Conservation (phyloP, 2,888 invertebrate genomes). For the Aspidiotus rigidus region DNA sequence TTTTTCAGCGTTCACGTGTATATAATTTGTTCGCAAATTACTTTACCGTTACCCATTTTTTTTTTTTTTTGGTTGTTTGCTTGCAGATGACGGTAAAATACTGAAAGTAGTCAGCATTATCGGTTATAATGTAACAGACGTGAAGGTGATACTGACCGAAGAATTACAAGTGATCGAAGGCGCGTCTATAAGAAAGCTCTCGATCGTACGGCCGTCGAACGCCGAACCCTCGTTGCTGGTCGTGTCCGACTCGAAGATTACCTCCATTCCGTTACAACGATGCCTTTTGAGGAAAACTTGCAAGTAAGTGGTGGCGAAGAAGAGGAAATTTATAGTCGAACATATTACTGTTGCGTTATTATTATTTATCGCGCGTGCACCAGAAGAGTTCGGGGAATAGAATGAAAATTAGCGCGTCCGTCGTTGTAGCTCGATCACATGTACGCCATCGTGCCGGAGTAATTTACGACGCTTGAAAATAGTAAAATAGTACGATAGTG, state of each 20-base stretch:
- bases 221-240: constrained; percentile 24
- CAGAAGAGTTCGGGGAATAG: too few relatives aligned
- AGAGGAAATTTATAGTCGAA: not conserved
- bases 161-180: constrained; percentile 69
- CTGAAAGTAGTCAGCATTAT: constrained; percentile 61
- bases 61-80: not conserved
- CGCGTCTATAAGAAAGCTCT: constrained; percentile 64
- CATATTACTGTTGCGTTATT: not conserved
- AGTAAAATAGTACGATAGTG: too few relatives aligned
- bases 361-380: not conserved
- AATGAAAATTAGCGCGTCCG: too few relatives aligned
- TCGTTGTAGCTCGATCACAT: too few relatives aligned
- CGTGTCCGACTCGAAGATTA: constrained; percentile 68
- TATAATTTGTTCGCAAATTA: not conserved
- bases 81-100: constrained; percentile 76
- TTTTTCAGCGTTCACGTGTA: not conserved
- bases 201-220: constrained; percentile 47
- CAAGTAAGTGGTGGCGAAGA: constrained; percentile 38
- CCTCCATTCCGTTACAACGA: constrained; percentile 74
- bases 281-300: constrained; percentile 48
- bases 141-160: constrained; percentile 60
- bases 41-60: too few relatives aligned
- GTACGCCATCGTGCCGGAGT: too few relatives aligned
- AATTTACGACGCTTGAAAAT: too few relatives aligned
- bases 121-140: constrained; percentile 47